Evolutionary conservation across 2,797 vertebrate species (phyloP).

Genomic region (Euphonia xanthogaster): DNA sequence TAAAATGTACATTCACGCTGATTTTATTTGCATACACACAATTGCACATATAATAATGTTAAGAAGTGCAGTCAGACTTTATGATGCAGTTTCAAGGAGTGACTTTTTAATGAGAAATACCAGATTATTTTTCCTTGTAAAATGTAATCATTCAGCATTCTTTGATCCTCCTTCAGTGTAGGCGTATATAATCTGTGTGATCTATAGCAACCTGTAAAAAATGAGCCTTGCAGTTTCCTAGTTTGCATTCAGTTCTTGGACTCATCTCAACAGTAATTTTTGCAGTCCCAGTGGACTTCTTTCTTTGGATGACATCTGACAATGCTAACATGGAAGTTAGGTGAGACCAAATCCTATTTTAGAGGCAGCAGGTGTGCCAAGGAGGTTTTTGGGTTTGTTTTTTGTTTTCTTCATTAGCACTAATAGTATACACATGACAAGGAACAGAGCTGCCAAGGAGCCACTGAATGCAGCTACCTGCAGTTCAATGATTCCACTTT

Average conservation of each 20-base stretch:
- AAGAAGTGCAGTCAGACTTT: not conserved
- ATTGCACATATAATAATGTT: not conserved
- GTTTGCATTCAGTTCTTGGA: not conserved
- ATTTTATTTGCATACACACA: not conserved
- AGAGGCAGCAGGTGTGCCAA: not conserved
- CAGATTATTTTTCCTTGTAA: not conserved
- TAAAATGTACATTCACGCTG: accelerated
- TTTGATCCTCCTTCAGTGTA: not conserved
- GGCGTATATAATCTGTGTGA: not conserved
- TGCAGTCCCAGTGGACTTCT: not conserved
- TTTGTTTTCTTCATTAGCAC: not conserved
- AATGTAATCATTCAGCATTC: not conserved
- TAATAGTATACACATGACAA: not conserved
- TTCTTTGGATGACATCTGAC: not conserved
- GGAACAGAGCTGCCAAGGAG: not conserved
- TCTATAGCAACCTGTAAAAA: not conserved
- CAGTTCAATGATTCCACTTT: not conserved
- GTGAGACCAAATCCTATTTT: not conserved
- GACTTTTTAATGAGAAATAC: not conserved
- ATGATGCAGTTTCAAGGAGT: not conserved
- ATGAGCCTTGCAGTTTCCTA: not conserved
- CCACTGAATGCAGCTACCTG: not conserved
- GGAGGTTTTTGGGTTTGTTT: not conserved
- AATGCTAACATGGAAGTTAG: not conserved
- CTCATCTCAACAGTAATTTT: not conserved